phyloP scores from a whole-genome alignment of 2,888 invertebrate species.

The Tipula confusa region DNA sequence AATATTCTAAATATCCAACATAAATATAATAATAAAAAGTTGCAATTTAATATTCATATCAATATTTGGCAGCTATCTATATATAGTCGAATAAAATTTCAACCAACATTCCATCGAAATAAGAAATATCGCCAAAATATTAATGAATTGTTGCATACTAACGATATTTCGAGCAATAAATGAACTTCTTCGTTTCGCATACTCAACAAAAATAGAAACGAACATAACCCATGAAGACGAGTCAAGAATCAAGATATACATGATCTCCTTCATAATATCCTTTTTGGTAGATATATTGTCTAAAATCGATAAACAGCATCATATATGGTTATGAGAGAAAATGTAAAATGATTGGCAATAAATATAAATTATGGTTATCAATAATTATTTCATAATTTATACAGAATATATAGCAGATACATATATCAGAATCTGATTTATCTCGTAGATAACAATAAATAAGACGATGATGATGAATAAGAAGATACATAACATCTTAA shows the following conservation, averaged over 20 bases:
- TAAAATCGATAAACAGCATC: background rate
- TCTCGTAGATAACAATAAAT: background rate
- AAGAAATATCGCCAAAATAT: background rate
- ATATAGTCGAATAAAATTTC: too few relatives aligned
- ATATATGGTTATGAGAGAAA: background rate
- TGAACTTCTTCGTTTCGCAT: background rate
- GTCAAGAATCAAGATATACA: background rate
- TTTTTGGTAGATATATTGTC: too few relatives aligned
- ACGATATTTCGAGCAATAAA: background rate
- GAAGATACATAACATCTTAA: background rate
- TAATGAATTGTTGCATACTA: background rate
- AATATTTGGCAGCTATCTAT: too few relatives aligned
- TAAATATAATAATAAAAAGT: too few relatives aligned
- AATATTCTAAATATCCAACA: too few relatives aligned
- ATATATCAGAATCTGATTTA: slow-evolving; percentile 20
- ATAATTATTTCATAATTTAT: slow-evolving; percentile 25
- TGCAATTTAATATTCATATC: too few relatives aligned
- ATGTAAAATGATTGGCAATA: slow-evolving; percentile 12
- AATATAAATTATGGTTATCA: slow-evolving; percentile 12
- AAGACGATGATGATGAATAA: background rate
- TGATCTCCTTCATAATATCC: background rate
- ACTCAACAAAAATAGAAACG: background rate
- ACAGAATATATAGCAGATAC: background rate
- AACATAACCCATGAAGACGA: background rate
- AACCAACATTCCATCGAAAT: too few relatives aligned